Evolutionary conservation across 2,888 invertebrate genomes (phyloP), one percentile per base, ranked within the genome.

Genomic region (Eristalinus aeneus): DNA sequence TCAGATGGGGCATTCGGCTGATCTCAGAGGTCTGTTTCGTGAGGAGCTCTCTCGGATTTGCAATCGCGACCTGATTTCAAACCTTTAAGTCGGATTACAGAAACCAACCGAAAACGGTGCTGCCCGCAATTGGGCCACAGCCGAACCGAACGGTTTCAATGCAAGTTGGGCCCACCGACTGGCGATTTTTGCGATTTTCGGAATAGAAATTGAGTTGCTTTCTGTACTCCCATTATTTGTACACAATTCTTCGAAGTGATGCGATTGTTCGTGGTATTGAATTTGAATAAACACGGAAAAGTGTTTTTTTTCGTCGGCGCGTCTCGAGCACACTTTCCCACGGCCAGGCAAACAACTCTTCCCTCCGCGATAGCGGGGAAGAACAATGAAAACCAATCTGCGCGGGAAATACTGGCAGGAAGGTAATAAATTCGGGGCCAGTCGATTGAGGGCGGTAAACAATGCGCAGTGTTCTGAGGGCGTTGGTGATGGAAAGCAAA

Each of bases 261-360:
- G 9, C 36, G 36, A 20, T 23, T 11, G 23, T 74, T 74, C 58
- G 8, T 27, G 39, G 58, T 74, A 74, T 39, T 5, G 36, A 46
- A 65, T 74, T 74, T 65, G 22, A 63, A 73, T 63, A 73, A 73
- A 64, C 54, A 73, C 32, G 54, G 23, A 73, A 64, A 73, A 73
- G 73, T 54, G 54, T 23, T 71, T 71, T 34, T 34, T 34, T 34
- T n/a, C n/a, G n/a, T n/a, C 9, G 34, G 34, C 9, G 34, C 27
- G 27, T 27, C 34, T 34, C 34, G 34, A 34, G 34, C 16, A 16
- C 8, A 16, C 56, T 39, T 56, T 23, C 12, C 27, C 27, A 39
- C 34, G n/a, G 39, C 6, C 39, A 23, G 12, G 5, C 31, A 61
- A 56, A 74, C 27, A 9, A 27, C 23, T 34, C 9, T 63, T 56